These are phyloP conservation scores for Siniperca scherzeri DNA, from an alignment of 2,797 vertebrate species.

Conservation along the genomic window DNA sequence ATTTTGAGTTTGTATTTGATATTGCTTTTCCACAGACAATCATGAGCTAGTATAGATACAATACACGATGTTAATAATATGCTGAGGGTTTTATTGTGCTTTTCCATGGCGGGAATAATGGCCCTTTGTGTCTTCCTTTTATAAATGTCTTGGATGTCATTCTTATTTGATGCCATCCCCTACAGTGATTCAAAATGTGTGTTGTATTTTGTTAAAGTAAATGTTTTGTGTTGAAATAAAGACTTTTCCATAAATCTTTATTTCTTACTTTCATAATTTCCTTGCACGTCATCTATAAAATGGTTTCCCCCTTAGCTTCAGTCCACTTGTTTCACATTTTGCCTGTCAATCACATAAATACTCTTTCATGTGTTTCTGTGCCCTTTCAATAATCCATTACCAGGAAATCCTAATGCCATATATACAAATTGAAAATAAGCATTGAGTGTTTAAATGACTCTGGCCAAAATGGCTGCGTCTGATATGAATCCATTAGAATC, in stretches of 20 bases:
- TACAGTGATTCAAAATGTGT: slow-evolving; percentile 55
- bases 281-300: not conserved
- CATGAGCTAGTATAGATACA: slow-evolving; percentile 69
- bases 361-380: not conserved
- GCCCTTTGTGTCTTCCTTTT: slow-evolving; percentile 54
- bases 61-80: slow-evolving; percentile 61
- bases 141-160: slow-evolving; percentile 47
- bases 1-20: slow-evolving; percentile 67
- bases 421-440: not conserved
- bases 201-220: slow-evolving; percentile 71
- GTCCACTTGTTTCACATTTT: not conserved
- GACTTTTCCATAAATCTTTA: slow-evolving; percentile 49
- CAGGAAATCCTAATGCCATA: not conserved
- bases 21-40: slow-evolving; percentile 79
- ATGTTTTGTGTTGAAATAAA: slow-evolving; percentile 79
- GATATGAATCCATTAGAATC: slow-evolving; percentile 21
- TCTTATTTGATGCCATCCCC: slow-evolving; percentile 52
- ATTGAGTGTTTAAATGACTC: not conserved
- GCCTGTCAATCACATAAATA: not conserved
- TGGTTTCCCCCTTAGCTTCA: not conserved
- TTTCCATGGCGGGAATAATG: slow-evolving; percentile 23
- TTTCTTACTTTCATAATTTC: not conserved
- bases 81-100: slow-evolving; percentile 49
- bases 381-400: not conserved
- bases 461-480: slow-evolving; percentile 9